Percentiles rank a stretch among this genome's conserved stretches.
Conservation (phyloP, 2,888 invertebrate genomes). For the Folsomia manolachei region DNA sequence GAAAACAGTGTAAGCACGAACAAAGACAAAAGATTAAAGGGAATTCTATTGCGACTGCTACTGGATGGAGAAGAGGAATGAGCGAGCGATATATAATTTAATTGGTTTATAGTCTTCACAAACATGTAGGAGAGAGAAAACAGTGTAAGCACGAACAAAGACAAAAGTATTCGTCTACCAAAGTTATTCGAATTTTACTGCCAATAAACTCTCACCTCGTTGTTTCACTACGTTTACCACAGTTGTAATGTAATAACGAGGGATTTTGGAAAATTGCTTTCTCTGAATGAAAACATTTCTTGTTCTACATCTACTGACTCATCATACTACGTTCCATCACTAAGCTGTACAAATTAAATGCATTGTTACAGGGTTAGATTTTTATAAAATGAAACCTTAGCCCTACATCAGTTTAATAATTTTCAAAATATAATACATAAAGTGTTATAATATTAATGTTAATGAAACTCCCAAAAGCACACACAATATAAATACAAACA, state of each 20-base stretch:
- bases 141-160: background rate
- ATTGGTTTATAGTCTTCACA: background rate
- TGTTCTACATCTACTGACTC: too few relatives aligned
- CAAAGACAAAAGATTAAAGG: background rate
- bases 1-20: background rate
- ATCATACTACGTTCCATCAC: background rate
- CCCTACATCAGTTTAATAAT: too few relatives aligned
- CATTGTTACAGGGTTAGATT: background rate
- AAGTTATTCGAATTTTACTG: background rate
- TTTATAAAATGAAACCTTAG: too few relatives aligned
- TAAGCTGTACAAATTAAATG: background rate
- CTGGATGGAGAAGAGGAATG: background rate
- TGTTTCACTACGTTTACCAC: background rate
- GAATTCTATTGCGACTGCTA: background rate
- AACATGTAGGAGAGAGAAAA: background rate
- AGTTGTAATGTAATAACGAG: background rate
- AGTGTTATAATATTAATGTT: too few relatives aligned
- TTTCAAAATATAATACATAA: too few relatives aligned
- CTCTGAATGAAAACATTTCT: too few relatives aligned
- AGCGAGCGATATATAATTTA: background rate
- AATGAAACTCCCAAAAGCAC: background rate
- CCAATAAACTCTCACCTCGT: background rate
- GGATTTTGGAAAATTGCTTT: too few relatives aligned
- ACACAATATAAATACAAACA: constrained; percentile 17
- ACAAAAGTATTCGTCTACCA: background rate